Conservation (phyloP, 2,888 invertebrate genomes). For the Melinopterus prodromus region DNA sequence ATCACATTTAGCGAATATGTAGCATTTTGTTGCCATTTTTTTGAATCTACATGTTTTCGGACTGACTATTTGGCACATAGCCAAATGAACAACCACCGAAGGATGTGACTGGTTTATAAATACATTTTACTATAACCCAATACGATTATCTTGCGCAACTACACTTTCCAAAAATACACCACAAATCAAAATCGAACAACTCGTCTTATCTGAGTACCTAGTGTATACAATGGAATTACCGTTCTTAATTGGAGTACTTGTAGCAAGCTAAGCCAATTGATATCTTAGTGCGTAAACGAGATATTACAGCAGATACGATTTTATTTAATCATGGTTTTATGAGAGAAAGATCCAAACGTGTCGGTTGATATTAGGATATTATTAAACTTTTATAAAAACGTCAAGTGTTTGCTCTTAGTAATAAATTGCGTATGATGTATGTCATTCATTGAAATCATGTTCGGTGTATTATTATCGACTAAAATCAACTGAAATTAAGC, state of each 20-base stretch:
- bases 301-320: not conserved
- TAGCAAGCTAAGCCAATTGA: not conserved
- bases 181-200: not conserved
- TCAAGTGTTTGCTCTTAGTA: no score
- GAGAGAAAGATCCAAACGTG: not conserved
- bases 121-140: not conserved
- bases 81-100: not conserved
- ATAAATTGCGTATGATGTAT: no score
- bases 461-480: no score
- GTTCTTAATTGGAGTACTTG: constrained; percentile 6
- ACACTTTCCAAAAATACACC: not conserved
- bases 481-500: no score
- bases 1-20: not conserved
- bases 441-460: no score
- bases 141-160: not conserved
- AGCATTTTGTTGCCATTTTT: not conserved
- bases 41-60: not conserved
- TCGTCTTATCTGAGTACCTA: not conserved
- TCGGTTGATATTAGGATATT: no score
- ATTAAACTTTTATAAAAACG: no score
- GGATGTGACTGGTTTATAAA: not conserved
- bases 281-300: not conserved
- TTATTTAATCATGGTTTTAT: not conserved
- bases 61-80: not conserved
- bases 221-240: not conserved